Conservation (phyloP, 2,888 invertebrate species). For the Tryphoninae sp. region DNA sequence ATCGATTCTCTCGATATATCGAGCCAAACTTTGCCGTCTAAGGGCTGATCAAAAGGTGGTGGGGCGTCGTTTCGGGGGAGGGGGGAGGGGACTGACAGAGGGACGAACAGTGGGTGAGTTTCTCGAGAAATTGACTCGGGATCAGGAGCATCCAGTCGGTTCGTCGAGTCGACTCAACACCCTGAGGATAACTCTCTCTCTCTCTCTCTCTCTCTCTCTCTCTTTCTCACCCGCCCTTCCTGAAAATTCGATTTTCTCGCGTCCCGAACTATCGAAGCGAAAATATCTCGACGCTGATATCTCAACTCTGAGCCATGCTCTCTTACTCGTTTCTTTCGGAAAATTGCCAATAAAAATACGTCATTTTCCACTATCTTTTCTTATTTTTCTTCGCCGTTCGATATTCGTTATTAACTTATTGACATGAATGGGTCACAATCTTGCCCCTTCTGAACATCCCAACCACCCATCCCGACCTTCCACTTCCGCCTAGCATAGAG, state of each 20-base stretch:
- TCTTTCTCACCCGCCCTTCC: constrained; percentile 21
- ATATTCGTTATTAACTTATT: constrained; percentile 58
- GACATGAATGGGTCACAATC: constrained; percentile 37
- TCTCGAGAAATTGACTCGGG: constrained; percentile 67
- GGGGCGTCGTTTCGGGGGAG: constrained; percentile 56
- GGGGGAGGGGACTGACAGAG: constrained; percentile 55
- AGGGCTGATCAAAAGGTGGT: constrained; percentile 57
- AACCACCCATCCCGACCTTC: neutral
- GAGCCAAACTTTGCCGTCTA: constrained; percentile 68
- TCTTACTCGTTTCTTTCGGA: constrained; percentile 56
- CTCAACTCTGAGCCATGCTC: constrained; percentile 55
- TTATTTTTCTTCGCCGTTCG: constrained; percentile 43
- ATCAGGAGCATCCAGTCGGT: constrained; percentile 63
- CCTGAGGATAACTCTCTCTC: constrained; percentile 58
- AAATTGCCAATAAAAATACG: constrained; percentile 65
- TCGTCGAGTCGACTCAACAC: constrained; percentile 64
- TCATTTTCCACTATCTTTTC: constrained; percentile 58
- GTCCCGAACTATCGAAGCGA: constrained; percentile 63
- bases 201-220: constrained; percentile 26
- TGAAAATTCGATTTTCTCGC: constrained; percentile 71
- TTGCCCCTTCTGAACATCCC: constrained; percentile 3
- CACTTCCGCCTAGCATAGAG: neutral
- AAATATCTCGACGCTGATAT: constrained; percentile 64
- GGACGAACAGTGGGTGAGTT: constrained; percentile 66
- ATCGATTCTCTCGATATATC: constrained; percentile 71